Percentiles rank a stretch among this genome's conserved stretches.
Evolutionary conservation across 1,140 invertebrate species (phyloP).

Genomic region (Zaprionus vittiger): DNA sequence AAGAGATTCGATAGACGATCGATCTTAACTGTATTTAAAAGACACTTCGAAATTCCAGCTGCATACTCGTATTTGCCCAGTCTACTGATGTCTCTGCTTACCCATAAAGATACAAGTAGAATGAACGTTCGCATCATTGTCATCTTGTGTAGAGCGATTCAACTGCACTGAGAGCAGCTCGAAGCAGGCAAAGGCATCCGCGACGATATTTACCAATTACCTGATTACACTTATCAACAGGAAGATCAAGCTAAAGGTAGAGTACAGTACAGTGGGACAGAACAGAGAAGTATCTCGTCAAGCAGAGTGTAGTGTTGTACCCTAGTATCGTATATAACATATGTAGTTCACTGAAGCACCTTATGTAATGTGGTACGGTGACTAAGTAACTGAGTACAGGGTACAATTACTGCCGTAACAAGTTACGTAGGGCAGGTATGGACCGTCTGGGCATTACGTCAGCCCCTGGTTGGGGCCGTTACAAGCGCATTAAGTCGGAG

Average conservation of each 20-base stretch:
- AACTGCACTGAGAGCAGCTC: constrained; percentile 29
- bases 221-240: constrained; percentile 25
- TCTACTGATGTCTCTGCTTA: background rate
- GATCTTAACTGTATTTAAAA: background rate
- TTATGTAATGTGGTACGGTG: background rate
- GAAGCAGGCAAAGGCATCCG: background rate
- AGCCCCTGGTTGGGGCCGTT: background rate
- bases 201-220: constrained; percentile 2
- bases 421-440: background rate
- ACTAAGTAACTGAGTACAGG: background rate
- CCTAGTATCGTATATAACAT: background rate
- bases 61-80: background rate
- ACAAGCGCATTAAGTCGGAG: background rate
- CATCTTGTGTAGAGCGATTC: constrained; percentile 21
- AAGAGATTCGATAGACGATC: background rate
- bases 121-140: constrained; percentile 3
- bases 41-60: background rate
- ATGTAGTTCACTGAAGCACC: background rate
- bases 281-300: background rate
- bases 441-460: background rate
- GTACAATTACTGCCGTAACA: background rate
- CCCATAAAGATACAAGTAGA: constrained; percentile 10
- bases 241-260: background rate
- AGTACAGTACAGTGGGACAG: background rate
- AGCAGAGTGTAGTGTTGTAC: background rate